Base-by-base conservation (phyloP, 2,888 invertebrate genomes). In the Chalcosyrphus nemorum region DNA sequence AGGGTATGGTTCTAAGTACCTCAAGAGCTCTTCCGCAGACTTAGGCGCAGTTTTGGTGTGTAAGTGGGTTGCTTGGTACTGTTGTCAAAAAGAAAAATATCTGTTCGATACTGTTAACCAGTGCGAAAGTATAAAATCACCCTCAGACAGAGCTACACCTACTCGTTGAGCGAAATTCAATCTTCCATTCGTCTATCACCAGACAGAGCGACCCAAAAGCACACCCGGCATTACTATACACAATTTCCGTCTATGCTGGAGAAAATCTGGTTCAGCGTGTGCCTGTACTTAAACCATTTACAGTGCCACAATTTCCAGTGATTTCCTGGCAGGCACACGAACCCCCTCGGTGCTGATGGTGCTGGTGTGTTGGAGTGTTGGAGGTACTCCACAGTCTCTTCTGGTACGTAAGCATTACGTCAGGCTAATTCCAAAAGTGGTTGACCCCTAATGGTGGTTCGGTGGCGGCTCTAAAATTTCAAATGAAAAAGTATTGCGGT, bases 251-350 rank as follows among this genome's bases (percentile, higher is more conserved):
- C 63, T 68, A 13, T 2, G 56, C 21, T n/a, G 24, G 15, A 35
- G 38, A 50, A 47, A 71, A 47, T 57, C 43, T 41, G 47, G 21
- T 45, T 65, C 54, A 45, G 61, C 41, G 27, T 57, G 63, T 41
- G 32, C 61, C 17, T 15, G 17, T 35, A 52, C 71, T 66, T 82
- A 77, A 77, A 72, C 81, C 81, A 66, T 71, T 82, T 77, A 82
- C 81, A 71, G 71, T 59, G 76, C 71, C 77, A 81, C 71, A 66
- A 76, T 81, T 81, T 65, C 43, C 81, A 81, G 54, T 66, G 57
- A 77, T 82, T 77, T 82, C 81, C 77, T 82, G 71, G 52, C 71
- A 72, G 65, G 66, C 27, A 54, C n/a, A n/a, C n/a, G 21, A 71
- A 61, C 38, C 71, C 71, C 32, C 27, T 68, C 47, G 7, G 41